Conservation (phyloP, 2,888 invertebrate genomes). For the Seladonia tumulorum region DNA sequence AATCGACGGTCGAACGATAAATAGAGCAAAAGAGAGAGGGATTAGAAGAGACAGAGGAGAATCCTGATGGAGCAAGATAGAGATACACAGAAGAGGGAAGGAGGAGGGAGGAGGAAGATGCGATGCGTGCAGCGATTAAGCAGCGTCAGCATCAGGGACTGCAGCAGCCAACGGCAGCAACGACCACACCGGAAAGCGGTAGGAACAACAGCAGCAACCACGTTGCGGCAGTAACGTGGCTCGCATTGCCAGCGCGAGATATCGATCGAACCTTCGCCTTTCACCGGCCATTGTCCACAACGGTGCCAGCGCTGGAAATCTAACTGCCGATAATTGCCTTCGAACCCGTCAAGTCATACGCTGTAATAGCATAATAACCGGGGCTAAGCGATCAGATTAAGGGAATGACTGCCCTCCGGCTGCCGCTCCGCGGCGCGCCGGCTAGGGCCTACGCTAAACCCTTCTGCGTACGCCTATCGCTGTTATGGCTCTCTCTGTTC, state of each 20-base stretch:
- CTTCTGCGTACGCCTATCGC: constrained; percentile 41
- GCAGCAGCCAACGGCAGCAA: constrained; percentile 52
- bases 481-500: constrained; percentile 13
- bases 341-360: constrained; percentile 78
- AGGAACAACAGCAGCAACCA: constrained; percentile 51
- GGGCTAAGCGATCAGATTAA: constrained; percentile 76
- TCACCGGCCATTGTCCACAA: constrained; percentile 80
- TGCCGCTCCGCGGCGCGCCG: not conserved
- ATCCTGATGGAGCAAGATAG: not conserved
- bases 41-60: not conserved
- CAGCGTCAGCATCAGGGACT: constrained; percentile 62
- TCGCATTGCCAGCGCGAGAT: constrained; percentile 71
- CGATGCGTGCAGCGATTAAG: constrained; percentile 54
- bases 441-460: constrained; percentile 33
- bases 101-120: constrained; percentile 12
- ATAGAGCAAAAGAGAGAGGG: not conserved
- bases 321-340: constrained; percentile 80
- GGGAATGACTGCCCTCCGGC: constrained; percentile 69
- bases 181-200: constrained; percentile 47
- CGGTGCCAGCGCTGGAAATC: constrained; percentile 74
- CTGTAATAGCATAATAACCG: constrained; percentile 79
- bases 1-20: constrained; percentile 66
- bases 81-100: not conserved
- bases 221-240: constrained; percentile 72
- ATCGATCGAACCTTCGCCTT: constrained; percentile 79